Base-by-base conservation (phyloP, 2,113 vertebrate genomes). In the Forbesichthys papilliferus region DNA sequence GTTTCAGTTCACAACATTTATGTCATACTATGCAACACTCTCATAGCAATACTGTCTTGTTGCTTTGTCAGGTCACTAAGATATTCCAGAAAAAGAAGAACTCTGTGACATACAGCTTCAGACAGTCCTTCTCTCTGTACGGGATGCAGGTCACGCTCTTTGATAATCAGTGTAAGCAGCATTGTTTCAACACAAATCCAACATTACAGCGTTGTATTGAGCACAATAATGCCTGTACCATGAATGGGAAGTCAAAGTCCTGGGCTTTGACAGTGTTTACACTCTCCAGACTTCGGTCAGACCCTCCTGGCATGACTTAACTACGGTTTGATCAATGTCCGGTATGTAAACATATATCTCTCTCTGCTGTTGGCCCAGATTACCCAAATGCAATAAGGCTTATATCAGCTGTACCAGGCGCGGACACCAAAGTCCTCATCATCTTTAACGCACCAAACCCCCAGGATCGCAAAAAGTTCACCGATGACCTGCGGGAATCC, bases 31-130 rank as follows among this genome's bases (percentile, higher is more conserved):
- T 53, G 3, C 1, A 9, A 13, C 16, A 13, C 8, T 42, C 36
- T 20, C 16, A 0, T 66, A 16, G 47, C 20, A 36, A 20, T 13
- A 18, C 55, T 66, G 10, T 51, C 7, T 11, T 79, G 34, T 83
- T 27, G 1, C 75, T 5, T 65, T 86, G 87, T 49, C 74, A 99
- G 98, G 96, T 99, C 66, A 99, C 98, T 66, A 99, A 99, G 93
- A 99, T 99, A 73, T 98, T 99, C 89, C 98, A 99, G 81, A 99
- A 99, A 87, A 99, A 99, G 93, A 99, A 99, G 88, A 99, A 98
- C 82, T 98, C 97, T 0, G 97, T 99, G 74, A 99, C 96, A 0
- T 99, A 99, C 92, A 99, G 97, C 88, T 98, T 99, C 85, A 93
- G 98, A 16, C 97, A 98, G 93, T 98, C 97, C 1, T 99, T 99